Evolutionary conservation across 1,140 invertebrate genomes (phyloP).

Genomic region (Brachionus angularis): DNA sequence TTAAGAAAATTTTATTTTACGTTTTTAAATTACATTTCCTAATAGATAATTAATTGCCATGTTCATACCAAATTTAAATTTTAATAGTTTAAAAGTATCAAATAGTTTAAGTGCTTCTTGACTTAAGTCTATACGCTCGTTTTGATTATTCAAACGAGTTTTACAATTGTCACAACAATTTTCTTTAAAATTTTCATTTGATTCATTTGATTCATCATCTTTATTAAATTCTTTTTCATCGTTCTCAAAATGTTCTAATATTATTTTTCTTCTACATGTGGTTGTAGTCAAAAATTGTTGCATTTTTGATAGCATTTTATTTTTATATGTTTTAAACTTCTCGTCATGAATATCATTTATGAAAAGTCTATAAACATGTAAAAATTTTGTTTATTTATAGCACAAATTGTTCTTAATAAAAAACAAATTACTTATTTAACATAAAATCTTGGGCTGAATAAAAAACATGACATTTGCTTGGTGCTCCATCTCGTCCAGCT

Average conservation of each 20-base stretch:
- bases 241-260: neutral
- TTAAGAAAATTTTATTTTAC: neutral
- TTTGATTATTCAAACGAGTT: neutral
- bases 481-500: slow-evolving; percentile 65
- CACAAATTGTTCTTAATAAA: too few relatives aligned
- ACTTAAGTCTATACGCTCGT: neutral
- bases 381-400: too few relatives aligned
- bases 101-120: neutral
- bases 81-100: neutral
- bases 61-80: neutral
- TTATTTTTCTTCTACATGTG: neutral
- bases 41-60: neutral
- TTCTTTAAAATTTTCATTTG: neutral
- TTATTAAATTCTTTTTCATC: neutral
- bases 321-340: neutral
- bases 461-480: slow-evolving; percentile 64
- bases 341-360: too few relatives aligned
- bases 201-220: too few relatives aligned
- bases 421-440: neutral
- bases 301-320: neutral
- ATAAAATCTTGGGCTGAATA: slow-evolving; percentile 57
- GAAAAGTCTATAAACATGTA: too few relatives aligned
- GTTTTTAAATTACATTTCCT: neutral
- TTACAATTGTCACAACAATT: neutral
- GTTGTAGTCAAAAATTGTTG: neutral